phyloP scores from a whole-genome alignment of 1,140 invertebrate species.

The Muscidifurax raptorellus region DNA sequence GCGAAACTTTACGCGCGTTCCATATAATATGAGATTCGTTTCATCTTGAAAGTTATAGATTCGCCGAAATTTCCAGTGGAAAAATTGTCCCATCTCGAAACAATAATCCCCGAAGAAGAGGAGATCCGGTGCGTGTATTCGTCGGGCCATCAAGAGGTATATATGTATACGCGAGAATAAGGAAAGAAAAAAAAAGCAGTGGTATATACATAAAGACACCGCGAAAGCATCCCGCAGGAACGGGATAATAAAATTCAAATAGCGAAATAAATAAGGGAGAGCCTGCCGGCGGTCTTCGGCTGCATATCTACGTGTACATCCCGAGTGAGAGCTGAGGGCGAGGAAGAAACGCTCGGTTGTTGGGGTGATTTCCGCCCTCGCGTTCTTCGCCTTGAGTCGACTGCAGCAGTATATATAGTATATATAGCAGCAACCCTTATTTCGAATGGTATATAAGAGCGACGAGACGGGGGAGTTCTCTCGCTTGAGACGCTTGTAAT shows the following conservation, averaged over 20 bases:
- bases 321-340: conserved; percentile 33
- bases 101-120: too few relatives aligned
- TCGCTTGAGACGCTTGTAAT: conserved; percentile 58
- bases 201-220: conserved; percentile 1
- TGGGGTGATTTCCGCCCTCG: conserved; percentile 62
- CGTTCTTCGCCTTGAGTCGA: conserved; percentile 64
- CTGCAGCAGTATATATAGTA: neutral
- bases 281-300: conserved; percentile 61
- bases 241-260: conserved; percentile 76
- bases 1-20: too few relatives aligned
- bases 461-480: conserved; percentile 53
- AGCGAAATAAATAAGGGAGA: conserved; percentile 74
- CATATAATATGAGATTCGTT: too few relatives aligned
- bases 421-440: conserved; percentile 72
- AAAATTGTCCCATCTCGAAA: too few relatives aligned
- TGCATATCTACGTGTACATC: neutral
- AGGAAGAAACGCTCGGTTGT: conserved; percentile 47
- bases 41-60: too few relatives aligned
- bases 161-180: too few relatives aligned
- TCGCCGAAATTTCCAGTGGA: too few relatives aligned
- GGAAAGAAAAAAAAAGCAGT: too few relatives aligned
- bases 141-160: too few relatives aligned
- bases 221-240: conserved; percentile 59
- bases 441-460: conserved; percentile 61
- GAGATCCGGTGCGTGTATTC: too few relatives aligned